These are phyloP conservation scores for Prosapia bicincta DNA, from an alignment of 2,888 invertebrate species.

Conservation along the genomic window DNA sequence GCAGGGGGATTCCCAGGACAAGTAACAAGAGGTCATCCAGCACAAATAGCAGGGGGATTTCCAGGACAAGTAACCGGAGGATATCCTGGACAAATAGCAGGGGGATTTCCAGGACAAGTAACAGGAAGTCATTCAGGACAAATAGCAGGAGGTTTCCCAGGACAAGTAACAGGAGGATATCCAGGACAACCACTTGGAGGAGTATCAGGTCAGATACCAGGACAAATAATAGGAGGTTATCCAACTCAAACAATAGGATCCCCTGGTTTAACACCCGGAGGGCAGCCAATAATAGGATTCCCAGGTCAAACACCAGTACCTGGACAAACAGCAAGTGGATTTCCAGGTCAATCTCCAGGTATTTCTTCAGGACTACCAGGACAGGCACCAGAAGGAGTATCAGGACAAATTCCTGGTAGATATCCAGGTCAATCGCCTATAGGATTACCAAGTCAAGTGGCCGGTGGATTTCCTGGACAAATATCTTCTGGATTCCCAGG, in stretches of 20 bases:
- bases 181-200: conserved; percentile 29
- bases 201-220: conserved; percentile 28
- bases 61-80: conserved; percentile 25
- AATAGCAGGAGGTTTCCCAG: conserved; percentile 9
- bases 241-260: conserved; percentile 27
- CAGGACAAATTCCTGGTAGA: conserved; percentile 20
- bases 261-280: conserved; percentile 20
- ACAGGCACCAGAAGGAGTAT: conserved; percentile 30
- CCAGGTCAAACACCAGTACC: conserved; percentile 19
- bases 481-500: conserved; percentile 31
- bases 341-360: conserved; percentile 20
- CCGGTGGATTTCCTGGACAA: conserved; percentile 30
- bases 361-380: conserved; percentile 23
- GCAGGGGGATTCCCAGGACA: conserved; percentile 25
- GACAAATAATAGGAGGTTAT: conserved; percentile 14
- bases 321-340: conserved; percentile 16
- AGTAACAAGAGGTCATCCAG: conserved; percentile 10
- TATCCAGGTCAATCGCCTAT: conserved; percentile 34
- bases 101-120: conserved; percentile 21
- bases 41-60: conserved; percentile 25
- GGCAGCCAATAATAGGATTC: conserved; percentile 12
- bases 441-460: conserved; percentile 11
- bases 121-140: conserved; percentile 28
- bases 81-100: conserved; percentile 21
- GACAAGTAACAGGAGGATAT: conserved; percentile 26